Conservation (phyloP, 1,140 invertebrate genomes). For the Drosophila rufa region DNA sequence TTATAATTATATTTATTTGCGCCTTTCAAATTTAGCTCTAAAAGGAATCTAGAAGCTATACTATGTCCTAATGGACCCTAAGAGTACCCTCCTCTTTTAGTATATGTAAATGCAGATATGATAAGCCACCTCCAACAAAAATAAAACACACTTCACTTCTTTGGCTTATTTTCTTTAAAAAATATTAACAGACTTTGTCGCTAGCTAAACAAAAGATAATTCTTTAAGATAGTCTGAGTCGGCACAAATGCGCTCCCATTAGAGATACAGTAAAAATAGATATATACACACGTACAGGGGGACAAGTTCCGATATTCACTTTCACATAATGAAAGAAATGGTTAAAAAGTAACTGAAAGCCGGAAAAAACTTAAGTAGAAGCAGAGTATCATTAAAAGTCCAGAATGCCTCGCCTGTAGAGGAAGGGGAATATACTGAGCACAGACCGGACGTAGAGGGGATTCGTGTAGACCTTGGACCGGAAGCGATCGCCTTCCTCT, state of each 20-base stretch:
- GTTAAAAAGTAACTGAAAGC: too few relatives aligned
- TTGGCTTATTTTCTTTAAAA: constrained; percentile 1
- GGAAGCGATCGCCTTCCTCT: constrained; percentile 75
- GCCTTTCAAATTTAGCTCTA: neutral
- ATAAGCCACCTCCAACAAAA: neutral
- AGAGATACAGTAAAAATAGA: constrained; percentile 15
- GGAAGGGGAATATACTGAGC: constrained; percentile 75
- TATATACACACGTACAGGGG: neutral
- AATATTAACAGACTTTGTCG: constrained; percentile 6
- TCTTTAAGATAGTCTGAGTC: constrained; percentile 50
- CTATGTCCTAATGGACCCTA: neutral
- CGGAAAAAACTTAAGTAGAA: neutral
- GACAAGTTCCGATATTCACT: neutral
- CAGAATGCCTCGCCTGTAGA: constrained; percentile 69
- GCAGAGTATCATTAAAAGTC: constrained; percentile 44
- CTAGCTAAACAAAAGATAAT: constrained; percentile 67
- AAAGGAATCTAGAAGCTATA: neutral
- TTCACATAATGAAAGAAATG: neutral
- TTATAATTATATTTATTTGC: constrained; percentile 19
- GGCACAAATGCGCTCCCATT: neutral
- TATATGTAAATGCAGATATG: neutral
- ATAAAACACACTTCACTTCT: too few relatives aligned
- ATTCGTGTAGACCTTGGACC: constrained; percentile 74
- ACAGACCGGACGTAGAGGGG: constrained; percentile 70
- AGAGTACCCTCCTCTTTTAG: neutral